Conservation (phyloP, 1,140 invertebrate genomes). For the Holotrichia oblita region DNA sequence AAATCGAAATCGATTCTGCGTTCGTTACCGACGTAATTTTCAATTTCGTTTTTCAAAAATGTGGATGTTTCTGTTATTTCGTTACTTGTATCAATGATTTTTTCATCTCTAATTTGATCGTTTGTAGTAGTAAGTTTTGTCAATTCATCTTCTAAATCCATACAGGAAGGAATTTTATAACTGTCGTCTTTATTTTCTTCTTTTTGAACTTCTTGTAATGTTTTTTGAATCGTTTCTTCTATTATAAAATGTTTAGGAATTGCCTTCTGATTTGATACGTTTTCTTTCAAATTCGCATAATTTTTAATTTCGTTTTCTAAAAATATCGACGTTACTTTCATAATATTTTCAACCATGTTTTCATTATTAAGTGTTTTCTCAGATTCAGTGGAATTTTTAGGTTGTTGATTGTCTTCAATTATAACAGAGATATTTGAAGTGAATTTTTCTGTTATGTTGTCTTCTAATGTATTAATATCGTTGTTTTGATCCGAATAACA, state of each 20-base stretch:
- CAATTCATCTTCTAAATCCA: too few species aligned
- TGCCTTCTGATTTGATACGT: background rate
- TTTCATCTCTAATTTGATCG: background rate
- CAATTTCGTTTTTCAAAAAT: constrained; percentile 42
- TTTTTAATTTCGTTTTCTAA: constrained; percentile 12
- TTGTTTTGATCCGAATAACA: too few species aligned
- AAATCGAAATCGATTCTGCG: constrained; percentile 52
- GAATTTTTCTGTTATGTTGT: too few species aligned
- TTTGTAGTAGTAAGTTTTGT: background rate
- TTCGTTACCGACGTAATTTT: constrained; percentile 38
- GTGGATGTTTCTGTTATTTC: constrained; percentile 20
- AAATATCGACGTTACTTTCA: background rate
- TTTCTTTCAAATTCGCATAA: background rate
- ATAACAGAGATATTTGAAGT: too few species aligned
- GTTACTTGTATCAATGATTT: background rate
- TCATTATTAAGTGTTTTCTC: too few species aligned
- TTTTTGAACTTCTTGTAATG: background rate
- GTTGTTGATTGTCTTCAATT: too few species aligned
- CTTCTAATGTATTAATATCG: too few species aligned
- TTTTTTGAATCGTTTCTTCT: background rate
- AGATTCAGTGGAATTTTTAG: too few species aligned
- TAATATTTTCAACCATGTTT: too few species aligned
- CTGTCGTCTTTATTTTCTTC: background rate
- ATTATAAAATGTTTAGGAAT: background rate
- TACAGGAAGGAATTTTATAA: too few species aligned